phyloP scores from a whole-genome alignment of 2,797 vertebrate species.

The Neopelma chrysocephalum region DNA sequence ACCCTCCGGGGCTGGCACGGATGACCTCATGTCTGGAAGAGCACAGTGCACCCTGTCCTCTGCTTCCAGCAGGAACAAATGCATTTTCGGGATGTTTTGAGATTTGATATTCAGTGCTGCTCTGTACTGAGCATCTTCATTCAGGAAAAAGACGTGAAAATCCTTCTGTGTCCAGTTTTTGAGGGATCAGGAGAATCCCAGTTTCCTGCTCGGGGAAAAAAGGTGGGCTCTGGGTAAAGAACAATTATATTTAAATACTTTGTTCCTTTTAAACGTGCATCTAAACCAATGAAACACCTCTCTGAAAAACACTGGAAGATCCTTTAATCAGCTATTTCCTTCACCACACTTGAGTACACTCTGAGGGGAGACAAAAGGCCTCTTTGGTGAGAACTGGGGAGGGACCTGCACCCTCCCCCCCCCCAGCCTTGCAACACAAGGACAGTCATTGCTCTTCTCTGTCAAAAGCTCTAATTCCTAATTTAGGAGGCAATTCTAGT shows the following conservation, averaged over 20 bases:
- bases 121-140: background rate
- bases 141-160: background rate
- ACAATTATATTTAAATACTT: background rate
- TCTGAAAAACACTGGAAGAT: background rate
- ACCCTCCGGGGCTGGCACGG: background rate
- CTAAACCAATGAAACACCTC: background rate
- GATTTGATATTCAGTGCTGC: background rate
- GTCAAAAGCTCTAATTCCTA: constrained; percentile 61
- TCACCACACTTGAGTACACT: background rate
- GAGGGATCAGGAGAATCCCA: background rate
- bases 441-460: constrained; percentile 27
- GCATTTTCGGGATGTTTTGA: background rate
- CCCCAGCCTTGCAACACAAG: background rate
- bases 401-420: background rate
- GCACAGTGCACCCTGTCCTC: background rate
- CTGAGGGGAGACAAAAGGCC: background rate
- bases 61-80: background rate
- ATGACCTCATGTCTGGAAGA: constrained; percentile 56
- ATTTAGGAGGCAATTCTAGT: constrained; percentile 71
- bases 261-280: background rate
- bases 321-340: background rate
- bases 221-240: background rate
- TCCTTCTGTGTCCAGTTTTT: background rate
- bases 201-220: background rate
- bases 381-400: background rate